A percentile compares a stretch with the other conserved stretches of the same genome.
Conservation (phyloP, 2,797 vertebrate species). For the Pithecia hirsuta region DNA sequence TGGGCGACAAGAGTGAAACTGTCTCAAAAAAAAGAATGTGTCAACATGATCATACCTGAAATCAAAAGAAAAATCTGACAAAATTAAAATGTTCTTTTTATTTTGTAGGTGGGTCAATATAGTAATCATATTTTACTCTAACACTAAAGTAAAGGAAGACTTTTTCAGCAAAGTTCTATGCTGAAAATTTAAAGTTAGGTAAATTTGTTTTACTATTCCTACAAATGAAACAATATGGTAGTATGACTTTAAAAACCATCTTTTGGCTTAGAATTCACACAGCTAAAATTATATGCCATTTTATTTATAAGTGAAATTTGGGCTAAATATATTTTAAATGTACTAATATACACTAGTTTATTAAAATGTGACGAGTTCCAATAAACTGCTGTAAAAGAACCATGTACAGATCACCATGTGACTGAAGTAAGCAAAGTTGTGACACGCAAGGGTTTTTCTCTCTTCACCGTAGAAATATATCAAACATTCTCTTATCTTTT, state of each 20-base stretch:
- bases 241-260: background rate
- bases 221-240: background rate
- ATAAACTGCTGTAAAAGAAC: background rate
- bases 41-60: background rate
- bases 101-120: background rate
- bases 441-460: background rate
- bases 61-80: background rate
- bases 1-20: background rate
- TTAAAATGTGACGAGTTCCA: slow-evolving; percentile 11
- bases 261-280: background rate
- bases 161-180: background rate
- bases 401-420: background rate
- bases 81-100: slow-evolving; percentile 33
- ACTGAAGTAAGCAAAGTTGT: background rate
- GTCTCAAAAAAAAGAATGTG: background rate
- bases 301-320: slow-evolving; percentile 16
- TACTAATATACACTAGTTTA: background rate
- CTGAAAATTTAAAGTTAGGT: slow-evolving; percentile 20
- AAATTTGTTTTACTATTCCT: slow-evolving; percentile 35
- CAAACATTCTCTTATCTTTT: background rate
- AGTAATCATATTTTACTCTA: slow-evolving; percentile 15
- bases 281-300: slow-evolving; percentile 2
- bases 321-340: background rate
- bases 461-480: background rate
- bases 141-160: background rate